Evolutionary conservation across 2,113 vertebrate genomes (phyloP).

Genomic region (Dicentrarchus labrax): DNA sequence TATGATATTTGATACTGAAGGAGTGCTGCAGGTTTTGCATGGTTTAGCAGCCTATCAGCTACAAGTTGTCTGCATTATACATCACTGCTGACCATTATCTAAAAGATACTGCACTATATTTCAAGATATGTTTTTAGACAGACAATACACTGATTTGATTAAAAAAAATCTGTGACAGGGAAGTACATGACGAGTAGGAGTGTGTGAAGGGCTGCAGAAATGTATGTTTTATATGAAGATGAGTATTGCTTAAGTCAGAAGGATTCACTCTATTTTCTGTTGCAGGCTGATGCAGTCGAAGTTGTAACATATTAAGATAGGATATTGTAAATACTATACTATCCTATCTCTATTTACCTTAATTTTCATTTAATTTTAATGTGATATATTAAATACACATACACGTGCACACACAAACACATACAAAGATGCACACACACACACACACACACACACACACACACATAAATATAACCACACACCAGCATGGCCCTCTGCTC

Average conservation of each 20-base stretch:
- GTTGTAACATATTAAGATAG: not conserved
- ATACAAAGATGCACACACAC: not conserved
- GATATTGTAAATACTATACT: not conserved
- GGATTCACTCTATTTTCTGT: not conserved
- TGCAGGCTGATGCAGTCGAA: not conserved
- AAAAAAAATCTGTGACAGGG: too few relatives aligned
- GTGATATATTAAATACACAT: not conserved
- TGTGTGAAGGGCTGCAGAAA: not conserved
- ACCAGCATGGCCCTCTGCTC: constrained; percentile 34
- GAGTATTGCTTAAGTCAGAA: not conserved
- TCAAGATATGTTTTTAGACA: not conserved
- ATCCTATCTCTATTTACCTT: not conserved
- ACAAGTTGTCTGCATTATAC: not conserved
- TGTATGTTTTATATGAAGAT: not conserved
- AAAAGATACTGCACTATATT: not conserved
- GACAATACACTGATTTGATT: not conserved
- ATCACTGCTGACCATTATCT: not conserved
- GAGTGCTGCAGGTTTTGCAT: not conserved
- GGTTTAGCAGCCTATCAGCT: not conserved
- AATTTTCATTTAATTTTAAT: not conserved
- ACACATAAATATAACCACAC: not conserved
- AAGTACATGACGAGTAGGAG: not conserved
- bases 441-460: not conserved
- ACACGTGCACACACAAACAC: not conserved
- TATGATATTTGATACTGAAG: not conserved